A percentile compares a stretch with the other conserved stretches of the same genome.
Evolutionary conservation across 1,140 invertebrate genomes (phyloP).

Genomic region (Drosophila mayri): DNA sequence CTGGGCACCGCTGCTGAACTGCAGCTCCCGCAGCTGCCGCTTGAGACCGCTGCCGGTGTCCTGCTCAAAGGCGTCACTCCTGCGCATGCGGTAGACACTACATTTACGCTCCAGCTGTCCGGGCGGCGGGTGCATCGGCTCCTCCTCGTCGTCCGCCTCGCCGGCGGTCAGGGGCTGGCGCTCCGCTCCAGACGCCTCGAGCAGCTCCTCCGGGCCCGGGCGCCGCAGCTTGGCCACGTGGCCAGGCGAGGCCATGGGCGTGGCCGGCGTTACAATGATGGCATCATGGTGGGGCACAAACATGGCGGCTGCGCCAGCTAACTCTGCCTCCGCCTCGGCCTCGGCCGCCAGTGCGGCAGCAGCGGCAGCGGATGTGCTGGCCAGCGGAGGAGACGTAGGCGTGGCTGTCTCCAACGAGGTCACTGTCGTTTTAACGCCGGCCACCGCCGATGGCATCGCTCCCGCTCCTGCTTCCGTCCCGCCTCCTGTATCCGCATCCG

Average conservation of each 20-base stretch:
- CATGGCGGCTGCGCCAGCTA: slow-evolving; percentile 59
- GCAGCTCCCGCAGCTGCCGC: slow-evolving; percentile 75
- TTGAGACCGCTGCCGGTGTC: slow-evolving; percentile 48
- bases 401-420: slow-evolving; percentile 59
- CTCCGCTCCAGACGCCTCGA: slow-evolving; percentile 51
- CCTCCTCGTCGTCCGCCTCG: slow-evolving; percentile 66
- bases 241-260: slow-evolving; percentile 83
- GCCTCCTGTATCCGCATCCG: slow-evolving; percentile 64
- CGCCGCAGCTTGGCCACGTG: slow-evolving; percentile 68
- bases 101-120: slow-evolving; percentile 82
- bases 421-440: slow-evolving; percentile 75
- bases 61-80: slow-evolving; percentile 74
- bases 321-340: slow-evolving; percentile 51
- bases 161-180: slow-evolving; percentile 65
- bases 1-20: slow-evolving; percentile 64
- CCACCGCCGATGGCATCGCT: slow-evolving; percentile 69
- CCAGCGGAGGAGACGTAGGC: slow-evolving; percentile 50
- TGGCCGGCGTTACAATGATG: slow-evolving; percentile 85
- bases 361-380: slow-evolving; percentile 67
- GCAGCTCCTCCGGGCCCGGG: slow-evolving; percentile 55
- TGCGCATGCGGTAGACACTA: slow-evolving; percentile 83
- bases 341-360: slow-evolving; percentile 50
- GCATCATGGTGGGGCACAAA: slow-evolving; percentile 74
- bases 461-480: slow-evolving; percentile 61
- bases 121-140: slow-evolving; percentile 63